Evolutionary conservation across 2,113 vertebrate species (phyloP), one percentile per base, ranked within the genome.

Genomic region (Xenopus laevis): DNA sequence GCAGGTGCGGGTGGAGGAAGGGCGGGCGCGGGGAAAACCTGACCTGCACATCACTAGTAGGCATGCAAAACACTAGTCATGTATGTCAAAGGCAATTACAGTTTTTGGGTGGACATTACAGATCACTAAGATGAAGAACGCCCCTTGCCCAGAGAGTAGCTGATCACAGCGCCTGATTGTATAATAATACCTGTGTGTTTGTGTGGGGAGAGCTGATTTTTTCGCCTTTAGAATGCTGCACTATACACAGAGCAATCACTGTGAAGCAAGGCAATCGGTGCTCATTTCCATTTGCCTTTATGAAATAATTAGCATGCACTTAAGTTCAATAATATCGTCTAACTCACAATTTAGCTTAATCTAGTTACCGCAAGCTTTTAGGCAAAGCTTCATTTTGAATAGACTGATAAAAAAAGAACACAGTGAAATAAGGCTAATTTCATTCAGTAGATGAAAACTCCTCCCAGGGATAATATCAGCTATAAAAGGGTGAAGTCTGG

Each of bases 241-340:
- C 72, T 53, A 75, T 62, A 46, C 72, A 20, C 57, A 75, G 57
- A 75, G 40, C 72, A 75, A 75, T 75, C 68, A 75, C 65, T 30
- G 72, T 61, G 33, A 75, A 68, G 62, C 52, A 74, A 75, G 45
- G 57, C 65, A 68, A 68, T 61, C 23, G 58, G 55, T 47, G 45
- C 45, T 61, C 44, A 62, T 75, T 73, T 58, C 72, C 65, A 68
- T 68, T 75, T 15, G 57, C 57, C 72, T 60, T 68, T 68, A 66
- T 73, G 44, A 73, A 73, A 73, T 73, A 73, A 73, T 73, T 73
- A 68, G 55, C 65, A 15, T 52, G 65, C 45, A 62, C 65, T 60
- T 74, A 67, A 30, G 66, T 62, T n/a, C 64, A 33, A 62, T 75
- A 75, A 74, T 74, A 68, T 33, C 44, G 23, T 61, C 40, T 61